Evolutionary conservation across 2,888 invertebrate species (phyloP), one percentile per base, ranked within the genome.

Genomic region (Harpagoxenus sublaevis): DNA sequence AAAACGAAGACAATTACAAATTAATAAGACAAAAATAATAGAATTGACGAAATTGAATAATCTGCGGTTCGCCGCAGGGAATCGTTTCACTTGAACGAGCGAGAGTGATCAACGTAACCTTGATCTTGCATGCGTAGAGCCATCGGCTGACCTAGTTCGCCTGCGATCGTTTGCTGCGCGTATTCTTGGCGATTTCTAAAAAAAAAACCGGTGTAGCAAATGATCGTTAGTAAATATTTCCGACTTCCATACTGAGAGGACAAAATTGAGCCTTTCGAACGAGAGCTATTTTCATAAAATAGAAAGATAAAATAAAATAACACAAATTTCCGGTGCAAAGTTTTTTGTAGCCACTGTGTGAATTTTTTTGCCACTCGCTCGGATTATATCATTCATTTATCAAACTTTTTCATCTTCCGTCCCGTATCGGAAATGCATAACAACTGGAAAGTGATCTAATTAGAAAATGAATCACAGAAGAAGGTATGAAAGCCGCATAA

Each of bases 41-140:
- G 3, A 78, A 78, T 42, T 35, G 10, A 60, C 3, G 12, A 18
- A 10, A 48, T 70, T 45, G 35, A 57, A 71, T 39, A 35, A 60
- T 79, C 6, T 48, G 23, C 15, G 6, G 1, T 31, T 28, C 18
- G 39, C n/a, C 42, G 10, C 51, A 35, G 12, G 23, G 12, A 45
- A n/a, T 55, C 6, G 39, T 18, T 18, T n/a, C 18, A 45, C 23
- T 71, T 65, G 65, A 68, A 62, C 78, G 70, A 86, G 87, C 81
- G 93, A 93, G 91, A 93, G 92, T 91, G 89, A 89, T 88, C 84
- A 74, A 31, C 74, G 84, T 83, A 91, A 91, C 93, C 92, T 92
- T 93, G 93, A 90, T 92, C 91, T 93, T 93, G 93, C 75, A 87
- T 86, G 53, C 84, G 42, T 63, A 60, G 45, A 68, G 86, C 81